Evolutionary conservation across 2,797 vertebrate species (phyloP).

Genomic region (Cynodonichthys magdalenae): DNA sequence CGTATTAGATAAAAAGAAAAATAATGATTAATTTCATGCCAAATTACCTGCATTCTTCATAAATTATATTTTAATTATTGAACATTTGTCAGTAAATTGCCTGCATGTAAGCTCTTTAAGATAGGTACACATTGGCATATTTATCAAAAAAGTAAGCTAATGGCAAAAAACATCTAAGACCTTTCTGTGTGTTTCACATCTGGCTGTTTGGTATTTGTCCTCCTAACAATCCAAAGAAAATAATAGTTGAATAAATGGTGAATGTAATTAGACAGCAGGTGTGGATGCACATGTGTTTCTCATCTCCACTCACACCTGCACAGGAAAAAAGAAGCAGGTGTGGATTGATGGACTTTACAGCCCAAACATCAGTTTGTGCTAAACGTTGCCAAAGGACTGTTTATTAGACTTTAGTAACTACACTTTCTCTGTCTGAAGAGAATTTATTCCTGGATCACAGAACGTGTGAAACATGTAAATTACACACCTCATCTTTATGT

Average conservation of each 20-base stretch:
- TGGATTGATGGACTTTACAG: background rate
- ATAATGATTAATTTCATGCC: too few species aligned
- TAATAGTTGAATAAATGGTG: background rate
- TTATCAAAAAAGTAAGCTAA: too few species aligned
- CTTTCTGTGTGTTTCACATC: background rate
- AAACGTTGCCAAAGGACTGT: background rate
- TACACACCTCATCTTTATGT: background rate
- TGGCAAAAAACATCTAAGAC: background rate
- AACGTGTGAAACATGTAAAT: constrained; percentile 1
- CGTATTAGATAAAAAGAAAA: too few species aligned
- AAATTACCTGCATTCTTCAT: too few species aligned
- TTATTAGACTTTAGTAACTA: background rate
- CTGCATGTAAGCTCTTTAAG: too few species aligned
- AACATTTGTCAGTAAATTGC: too few species aligned
- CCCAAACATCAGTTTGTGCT: background rate
- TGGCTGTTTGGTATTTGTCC: background rate
- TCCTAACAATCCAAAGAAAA: background rate
- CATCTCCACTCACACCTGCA: background rate
- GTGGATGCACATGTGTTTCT: background rate
- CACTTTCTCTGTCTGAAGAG: background rate
- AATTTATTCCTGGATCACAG: background rate
- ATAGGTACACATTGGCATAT: too few species aligned
- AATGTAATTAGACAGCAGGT: background rate
- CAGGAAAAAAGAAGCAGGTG: background rate
- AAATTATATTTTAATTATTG: too few species aligned